These are phyloP conservation scores for Ctenoplectra terminalis DNA, from an alignment of 1,140 invertebrate species.

Conservation along the genomic window DNA sequence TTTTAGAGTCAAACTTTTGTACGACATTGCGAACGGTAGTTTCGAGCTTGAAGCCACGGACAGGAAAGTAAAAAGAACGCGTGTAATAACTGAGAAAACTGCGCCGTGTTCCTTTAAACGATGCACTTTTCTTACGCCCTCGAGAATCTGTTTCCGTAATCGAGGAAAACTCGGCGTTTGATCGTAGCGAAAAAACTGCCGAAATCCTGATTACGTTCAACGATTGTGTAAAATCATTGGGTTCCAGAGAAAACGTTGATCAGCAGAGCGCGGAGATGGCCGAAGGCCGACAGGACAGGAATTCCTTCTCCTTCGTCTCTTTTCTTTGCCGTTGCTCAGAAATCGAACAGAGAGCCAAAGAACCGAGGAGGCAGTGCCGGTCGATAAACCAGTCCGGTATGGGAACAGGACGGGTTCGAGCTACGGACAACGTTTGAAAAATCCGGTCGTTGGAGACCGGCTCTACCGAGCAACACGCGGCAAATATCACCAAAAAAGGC, in stretches of 20 bases:
- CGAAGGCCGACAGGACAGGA: conserved; percentile 65
- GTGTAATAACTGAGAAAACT: neutral
- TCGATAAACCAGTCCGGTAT: conserved; percentile 65
- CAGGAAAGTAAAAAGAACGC: neutral
- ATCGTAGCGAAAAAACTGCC: neutral
- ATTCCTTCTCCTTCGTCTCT: conserved; percentile 34
- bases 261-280: conserved; percentile 32
- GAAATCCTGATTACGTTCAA: neutral
- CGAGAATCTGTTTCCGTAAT: neutral
- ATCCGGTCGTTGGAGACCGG: conserved; percentile 66
- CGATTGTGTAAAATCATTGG: conserved; percentile 3
- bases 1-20: neutral
- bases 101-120: neutral
- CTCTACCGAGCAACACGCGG: conserved; percentile 31
- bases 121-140: neutral
- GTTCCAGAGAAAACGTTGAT: conserved; percentile 52
- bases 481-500: conserved; percentile 68
- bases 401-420: conserved; percentile 55
- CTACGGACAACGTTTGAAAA: conserved; percentile 65
- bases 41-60: neutral
- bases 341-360: conserved; percentile 41
- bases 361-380: conserved; percentile 35
- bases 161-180: no score
- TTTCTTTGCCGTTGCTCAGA: conserved; percentile 27
- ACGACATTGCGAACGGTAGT: neutral